Conservation (phyloP, 2,797 vertebrate species). For the Leucoraja ocellata region DNA sequence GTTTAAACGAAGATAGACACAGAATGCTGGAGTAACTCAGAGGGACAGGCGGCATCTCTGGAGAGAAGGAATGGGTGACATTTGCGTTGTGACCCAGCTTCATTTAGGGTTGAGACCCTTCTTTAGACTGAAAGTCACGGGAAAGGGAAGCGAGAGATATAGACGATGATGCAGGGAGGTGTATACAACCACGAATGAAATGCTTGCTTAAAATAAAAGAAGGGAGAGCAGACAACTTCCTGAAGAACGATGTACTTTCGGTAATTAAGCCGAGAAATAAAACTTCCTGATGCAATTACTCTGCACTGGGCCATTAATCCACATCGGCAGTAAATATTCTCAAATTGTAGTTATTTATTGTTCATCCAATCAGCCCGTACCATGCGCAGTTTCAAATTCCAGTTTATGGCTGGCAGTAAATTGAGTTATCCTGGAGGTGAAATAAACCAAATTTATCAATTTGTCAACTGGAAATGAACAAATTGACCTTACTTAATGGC, state of each 20-base stretch:
- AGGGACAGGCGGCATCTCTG: too few species aligned
- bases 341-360: slow-evolving; percentile 6
- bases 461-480: slow-evolving; percentile 28
- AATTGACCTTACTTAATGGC: background rate
- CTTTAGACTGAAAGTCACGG: too few species aligned
- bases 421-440: background rate
- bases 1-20: too few species aligned
- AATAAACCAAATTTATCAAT: slow-evolving; percentile 4
- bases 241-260: background rate
- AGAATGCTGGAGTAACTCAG: too few species aligned
- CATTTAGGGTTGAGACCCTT: too few species aligned
- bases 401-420: background rate
- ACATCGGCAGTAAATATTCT: background rate
- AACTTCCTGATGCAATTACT: background rate
- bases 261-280: slow-evolving; percentile 8
- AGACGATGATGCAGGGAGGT: too few species aligned
- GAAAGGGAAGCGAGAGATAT: too few species aligned
- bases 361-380: background rate
- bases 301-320: background rate
- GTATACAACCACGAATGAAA: too few species aligned
- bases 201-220: background rate
- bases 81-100: too few species aligned
- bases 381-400: background rate
- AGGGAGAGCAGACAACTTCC: background rate
- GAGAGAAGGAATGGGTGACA: too few species aligned